Conservation (phyloP, 2,888 invertebrate genomes). For the Melanchra persicariae region DNA sequence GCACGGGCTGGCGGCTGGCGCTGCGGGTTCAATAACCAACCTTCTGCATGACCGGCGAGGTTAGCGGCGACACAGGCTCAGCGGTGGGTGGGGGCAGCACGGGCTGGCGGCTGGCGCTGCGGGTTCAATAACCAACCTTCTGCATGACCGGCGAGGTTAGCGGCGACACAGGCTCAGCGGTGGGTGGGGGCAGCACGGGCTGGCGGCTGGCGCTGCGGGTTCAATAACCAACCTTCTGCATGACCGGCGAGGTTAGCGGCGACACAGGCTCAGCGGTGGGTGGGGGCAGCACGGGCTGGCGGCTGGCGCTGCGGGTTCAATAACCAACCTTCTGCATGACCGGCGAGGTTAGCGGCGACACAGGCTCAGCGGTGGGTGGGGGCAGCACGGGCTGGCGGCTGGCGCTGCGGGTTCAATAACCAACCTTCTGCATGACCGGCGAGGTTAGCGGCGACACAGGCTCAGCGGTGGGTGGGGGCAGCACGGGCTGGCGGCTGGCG, state of each 20-base stretch:
- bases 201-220: background rate
- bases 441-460: slow-evolving; percentile 28
- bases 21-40: slow-evolving; percentile 16
- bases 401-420: slow-evolving; percentile 14
- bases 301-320: slow-evolving; percentile 4
- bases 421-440: too few species aligned
- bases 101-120: slow-evolving; percentile 1
- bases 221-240: too few species aligned
- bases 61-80: background rate
- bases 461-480: background rate
- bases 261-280: background rate
- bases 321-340: too few species aligned
- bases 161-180: background rate
- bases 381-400: background rate
- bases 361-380: background rate
- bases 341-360: background rate
- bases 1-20: background rate
- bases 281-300: background rate
- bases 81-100: background rate
- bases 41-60: slow-evolving; percentile 54
- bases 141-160: background rate
- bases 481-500: slow-evolving; percentile 3
- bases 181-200: background rate
- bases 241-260: slow-evolving; percentile 43
- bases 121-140: too few species aligned